phyloP scores from a whole-genome alignment of 2,797 vertebrate genomes.

The Cryptoprocta ferox region DNA sequence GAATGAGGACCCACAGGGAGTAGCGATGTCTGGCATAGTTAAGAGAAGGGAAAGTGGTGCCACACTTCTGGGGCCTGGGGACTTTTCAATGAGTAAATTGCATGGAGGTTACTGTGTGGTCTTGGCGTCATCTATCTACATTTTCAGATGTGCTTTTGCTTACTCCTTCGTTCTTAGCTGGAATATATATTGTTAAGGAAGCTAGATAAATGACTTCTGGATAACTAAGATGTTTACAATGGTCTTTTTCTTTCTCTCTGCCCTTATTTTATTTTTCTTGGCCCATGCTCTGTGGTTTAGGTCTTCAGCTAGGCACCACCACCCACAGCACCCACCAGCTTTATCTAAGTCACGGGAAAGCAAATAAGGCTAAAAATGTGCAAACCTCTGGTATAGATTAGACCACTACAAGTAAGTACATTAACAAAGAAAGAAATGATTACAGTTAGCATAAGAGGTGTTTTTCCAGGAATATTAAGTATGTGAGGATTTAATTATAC shows the following conservation, averaged over 20 bases:
- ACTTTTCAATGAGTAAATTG: background rate
- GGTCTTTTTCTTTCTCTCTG: background rate
- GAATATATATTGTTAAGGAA: background rate
- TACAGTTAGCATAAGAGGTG: background rate
- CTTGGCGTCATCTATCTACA: background rate
- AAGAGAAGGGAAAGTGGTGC: background rate
- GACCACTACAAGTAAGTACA: background rate
- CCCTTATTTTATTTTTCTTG: background rate
- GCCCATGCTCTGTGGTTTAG: background rate
- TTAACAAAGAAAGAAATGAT: background rate
- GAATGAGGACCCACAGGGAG: background rate
- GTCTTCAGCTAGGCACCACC: background rate
- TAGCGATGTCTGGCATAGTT: background rate
- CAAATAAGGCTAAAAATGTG: background rate
- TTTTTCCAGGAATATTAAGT: background rate
- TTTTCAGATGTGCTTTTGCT: background rate
- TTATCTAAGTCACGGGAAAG: background rate
- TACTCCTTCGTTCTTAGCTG: background rate
- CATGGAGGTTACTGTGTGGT: background rate
- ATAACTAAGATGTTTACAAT: background rate
- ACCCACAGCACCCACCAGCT: background rate
- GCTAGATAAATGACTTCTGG: background rate
- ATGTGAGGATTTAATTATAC: background rate
- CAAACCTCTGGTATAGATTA: background rate
- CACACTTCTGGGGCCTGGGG: background rate